phyloP scores from a whole-genome alignment of 1,140 invertebrate species.

The Branchinecta lynchi region DNA sequence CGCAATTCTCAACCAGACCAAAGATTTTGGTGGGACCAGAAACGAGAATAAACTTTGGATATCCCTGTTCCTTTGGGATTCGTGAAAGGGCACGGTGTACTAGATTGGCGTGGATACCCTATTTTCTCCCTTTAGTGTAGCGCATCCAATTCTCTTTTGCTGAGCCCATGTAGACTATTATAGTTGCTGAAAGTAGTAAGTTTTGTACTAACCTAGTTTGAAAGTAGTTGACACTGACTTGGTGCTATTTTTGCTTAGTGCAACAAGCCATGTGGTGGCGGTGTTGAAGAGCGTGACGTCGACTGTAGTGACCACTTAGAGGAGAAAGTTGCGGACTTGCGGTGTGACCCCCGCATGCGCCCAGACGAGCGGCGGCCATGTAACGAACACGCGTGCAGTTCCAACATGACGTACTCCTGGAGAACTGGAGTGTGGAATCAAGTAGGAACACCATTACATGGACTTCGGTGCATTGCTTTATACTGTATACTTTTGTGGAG shows the following conservation, averaged over 20 bases:
- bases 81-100: too few species aligned
- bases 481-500: too few species aligned
- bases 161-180: too few species aligned
- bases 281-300: neutral
- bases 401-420: neutral
- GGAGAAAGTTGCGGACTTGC: neutral
- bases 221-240: neutral
- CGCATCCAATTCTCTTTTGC: too few species aligned
- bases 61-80: too few species aligned
- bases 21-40: too few species aligned
- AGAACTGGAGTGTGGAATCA: neutral
- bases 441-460: neutral
- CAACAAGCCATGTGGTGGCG: conserved; percentile 8
- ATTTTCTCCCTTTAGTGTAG: too few species aligned
- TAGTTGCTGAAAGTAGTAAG: too few species aligned
- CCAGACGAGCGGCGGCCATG: neutral
- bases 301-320: neutral
- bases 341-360: neutral
- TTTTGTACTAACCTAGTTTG: conserved; percentile 13
- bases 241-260: neutral
- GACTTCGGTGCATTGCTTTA: too few species aligned
- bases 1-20: too few species aligned
- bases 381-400: neutral
- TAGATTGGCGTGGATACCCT: too few species aligned
- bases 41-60: too few species aligned